Base-by-base conservation (phyloP, 2,797 vertebrate genomes). In the Petrocephalus schoutedeni region DNA sequence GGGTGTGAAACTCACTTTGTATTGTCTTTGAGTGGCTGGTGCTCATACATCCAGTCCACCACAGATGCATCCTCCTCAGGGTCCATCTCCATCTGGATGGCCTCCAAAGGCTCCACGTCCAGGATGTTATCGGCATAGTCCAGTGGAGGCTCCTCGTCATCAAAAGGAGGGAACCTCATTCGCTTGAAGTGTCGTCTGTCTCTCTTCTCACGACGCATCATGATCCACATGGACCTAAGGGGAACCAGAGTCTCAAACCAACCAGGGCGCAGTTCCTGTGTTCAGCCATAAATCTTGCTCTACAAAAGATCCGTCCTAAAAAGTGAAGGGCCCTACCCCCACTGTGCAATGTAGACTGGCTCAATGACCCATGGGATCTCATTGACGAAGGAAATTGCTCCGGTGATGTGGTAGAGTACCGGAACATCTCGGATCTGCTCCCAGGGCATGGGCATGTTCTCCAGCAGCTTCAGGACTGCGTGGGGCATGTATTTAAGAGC, bases 371-470 rank as follows among this genome's bases (percentile, higher is more conserved):
- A 99, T 0, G 98, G 98, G 87, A 99, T 99, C 95, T 99, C 98
- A 59, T 99, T 99, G 89, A 99, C 98, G 53, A 99, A 99, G 36
- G 98, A 99, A 95, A 99, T 99, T 28, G 98, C 98, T 5, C 98
- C 98, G 0, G 98, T 99, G 90, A 99, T 99, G 90, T 99, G 98
- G 92, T 99, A 99, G 36, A 99, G 94, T 51, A 99, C 98, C 0
- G 98, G 98, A 4, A 99, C 98, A 0, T 99, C 98, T 51, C 98
- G 92, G 91, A 99, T 99, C 94, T 99, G 98, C 89, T 99, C 98
- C 98, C 98, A 99, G n/a, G 98, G 98, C 98, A 99, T 99, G 0
- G 98, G 98, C 98, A 99, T 99, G 94, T 99, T 99, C 94, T 99
- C 98, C 92, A 99, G 92, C 23, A 99, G 96, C 93, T 99, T 99